These are phyloP conservation scores for Pachypanchax playfairii DNA, from an alignment of 2,113 vertebrate species.

Conservation along the genomic window DNA sequence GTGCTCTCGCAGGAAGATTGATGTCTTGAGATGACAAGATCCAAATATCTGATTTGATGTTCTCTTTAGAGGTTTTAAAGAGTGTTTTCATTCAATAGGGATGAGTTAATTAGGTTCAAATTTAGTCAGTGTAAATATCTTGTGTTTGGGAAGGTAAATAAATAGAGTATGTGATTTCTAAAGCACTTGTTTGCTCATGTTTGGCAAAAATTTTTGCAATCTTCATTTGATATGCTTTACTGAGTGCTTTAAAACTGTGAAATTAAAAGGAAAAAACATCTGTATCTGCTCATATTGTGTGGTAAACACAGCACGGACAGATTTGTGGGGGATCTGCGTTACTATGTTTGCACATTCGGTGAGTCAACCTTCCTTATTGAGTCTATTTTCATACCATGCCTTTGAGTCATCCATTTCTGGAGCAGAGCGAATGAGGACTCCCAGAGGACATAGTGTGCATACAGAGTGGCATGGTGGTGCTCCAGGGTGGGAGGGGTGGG, in stretches of 20 bases:
- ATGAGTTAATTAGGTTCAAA: constrained; percentile 42
- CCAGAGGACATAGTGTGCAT: constrained; percentile 69
- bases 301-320: constrained; percentile 35
- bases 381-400: constrained; percentile 77
- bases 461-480: constrained; percentile 61
- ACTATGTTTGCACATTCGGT: constrained; percentile 59
- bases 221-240: constrained; percentile 23
- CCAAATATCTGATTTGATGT: constrained; percentile 63
- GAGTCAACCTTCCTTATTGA: constrained; percentile 64
- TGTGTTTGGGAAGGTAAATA: constrained; percentile 36
- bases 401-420: constrained; percentile 79
- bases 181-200: constrained; percentile 27
- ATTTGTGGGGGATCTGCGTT: constrained; percentile 45
- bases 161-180: constrained; percentile 31
- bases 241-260: constrained; percentile 21
- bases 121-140: constrained; percentile 18
- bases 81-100: constrained; percentile 18
- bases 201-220: constrained; percentile 22
- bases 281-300: constrained; percentile 32
- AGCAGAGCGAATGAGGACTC: constrained; percentile 74
- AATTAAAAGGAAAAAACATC: constrained; percentile 33
- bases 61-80: constrained; percentile 54
- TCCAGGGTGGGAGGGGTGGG: constrained; percentile 38
- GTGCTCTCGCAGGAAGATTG: constrained; percentile 50
- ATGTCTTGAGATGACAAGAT: constrained; percentile 64